phyloP scores from a whole-genome alignment of 1,140 invertebrate genomes.

The Thalassaphorura encarpata region DNA sequence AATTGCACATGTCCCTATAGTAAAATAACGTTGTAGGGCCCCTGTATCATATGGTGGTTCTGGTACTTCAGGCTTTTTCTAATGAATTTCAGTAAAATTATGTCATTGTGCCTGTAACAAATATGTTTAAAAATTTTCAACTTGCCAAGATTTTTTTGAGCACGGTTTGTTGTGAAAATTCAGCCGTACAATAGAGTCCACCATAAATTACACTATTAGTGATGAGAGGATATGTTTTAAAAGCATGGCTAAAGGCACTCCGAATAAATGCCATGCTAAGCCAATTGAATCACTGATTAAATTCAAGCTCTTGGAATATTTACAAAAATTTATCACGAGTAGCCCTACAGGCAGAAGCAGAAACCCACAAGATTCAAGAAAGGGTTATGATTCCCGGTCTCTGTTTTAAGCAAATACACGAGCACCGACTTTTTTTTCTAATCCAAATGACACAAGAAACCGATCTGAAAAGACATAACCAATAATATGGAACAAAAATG shows the following conservation, averaged over 20 bases:
- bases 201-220: constrained; percentile 66
- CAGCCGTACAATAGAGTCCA: constrained; percentile 61
- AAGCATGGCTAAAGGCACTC: constrained; percentile 22
- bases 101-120: background rate
- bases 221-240: constrained; percentile 49
- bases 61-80: constrained; percentile 37
- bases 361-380: too few species aligned
- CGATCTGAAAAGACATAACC: too few species aligned
- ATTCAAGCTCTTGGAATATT: too few species aligned
- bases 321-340: too few species aligned
- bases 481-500: too few species aligned
- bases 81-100: constrained; percentile 4
- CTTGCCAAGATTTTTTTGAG: constrained; percentile 51
- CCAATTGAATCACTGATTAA: too few species aligned
- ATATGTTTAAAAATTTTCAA: too few species aligned
- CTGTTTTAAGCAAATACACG: too few species aligned
- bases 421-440: too few species aligned
- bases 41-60: constrained; percentile 43
- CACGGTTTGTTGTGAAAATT: constrained; percentile 63
- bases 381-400: too few species aligned
- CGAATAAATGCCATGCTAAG: constrained; percentile 28
- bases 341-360: too few species aligned
- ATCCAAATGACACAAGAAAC: too few species aligned
- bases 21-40: constrained; percentile 46
- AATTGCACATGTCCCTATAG: constrained; percentile 50